A percentile compares a stretch with the other conserved stretches of the same genome.
Evolutionary conservation across 1,140 invertebrate species (phyloP).

Genomic region (Orchesella cincta): DNA sequence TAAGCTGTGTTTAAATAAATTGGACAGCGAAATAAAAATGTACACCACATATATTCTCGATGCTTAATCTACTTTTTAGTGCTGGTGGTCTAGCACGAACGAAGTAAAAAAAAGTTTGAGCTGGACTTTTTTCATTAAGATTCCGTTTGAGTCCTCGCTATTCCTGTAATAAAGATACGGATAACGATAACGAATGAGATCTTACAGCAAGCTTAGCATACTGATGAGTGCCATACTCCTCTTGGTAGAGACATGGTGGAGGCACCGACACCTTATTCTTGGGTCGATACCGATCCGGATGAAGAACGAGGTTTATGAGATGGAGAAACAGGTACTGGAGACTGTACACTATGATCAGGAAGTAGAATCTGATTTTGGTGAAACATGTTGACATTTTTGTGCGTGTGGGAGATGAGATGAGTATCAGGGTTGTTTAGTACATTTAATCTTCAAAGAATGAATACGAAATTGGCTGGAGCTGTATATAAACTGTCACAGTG

Average conservation of each 20-base stretch:
- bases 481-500: not conserved
- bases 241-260: conserved; percentile 64
- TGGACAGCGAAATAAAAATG: too few relatives aligned
- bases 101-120: too few relatives aligned
- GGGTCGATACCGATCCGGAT: conserved; percentile 36
- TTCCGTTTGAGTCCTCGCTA: too few relatives aligned
- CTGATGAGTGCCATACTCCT: conserved; percentile 64
- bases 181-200: conserved; percentile 30
- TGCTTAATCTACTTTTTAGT: too few relatives aligned
- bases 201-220: conserved; percentile 68
- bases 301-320: conserved; percentile 39
- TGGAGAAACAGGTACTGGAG: conserved; percentile 42
- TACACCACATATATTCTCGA: too few relatives aligned
- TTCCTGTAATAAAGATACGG: too few relatives aligned
- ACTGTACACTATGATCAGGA: conserved; percentile 41
- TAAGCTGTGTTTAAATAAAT: too few relatives aligned
- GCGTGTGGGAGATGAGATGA: not conserved
- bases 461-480: not conserved
- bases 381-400: not conserved
- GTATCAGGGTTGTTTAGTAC: not conserved
- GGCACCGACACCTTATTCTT: conserved; percentile 53
- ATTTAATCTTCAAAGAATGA: not conserved
- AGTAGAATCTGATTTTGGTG: conserved; percentile 39
- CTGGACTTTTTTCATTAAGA: too few relatives aligned
- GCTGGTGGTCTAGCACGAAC: too few relatives aligned